Evolutionary conservation across 2,113 vertebrate genomes (phyloP), one percentile per base, ranked within the genome.

Genomic region (Plestiodon gilberti): DNA sequence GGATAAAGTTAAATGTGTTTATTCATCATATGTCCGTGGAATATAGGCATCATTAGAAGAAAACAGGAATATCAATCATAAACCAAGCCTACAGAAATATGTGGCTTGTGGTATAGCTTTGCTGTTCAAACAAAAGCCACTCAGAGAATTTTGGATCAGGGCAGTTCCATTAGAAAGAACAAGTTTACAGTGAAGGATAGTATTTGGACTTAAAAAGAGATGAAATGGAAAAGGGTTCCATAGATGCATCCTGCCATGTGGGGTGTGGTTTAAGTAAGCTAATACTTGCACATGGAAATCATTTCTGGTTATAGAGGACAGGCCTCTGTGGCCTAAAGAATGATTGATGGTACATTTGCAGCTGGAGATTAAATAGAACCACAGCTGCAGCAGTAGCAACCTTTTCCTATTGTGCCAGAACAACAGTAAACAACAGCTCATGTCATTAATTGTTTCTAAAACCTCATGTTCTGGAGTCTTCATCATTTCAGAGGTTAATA

Each of bases 81-180:
- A 87, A 85, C 88, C 84, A 69, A 87, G 82, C 81, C 57, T 62
- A 88, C 52, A 91, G 82, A 90, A 91, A 92, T 91, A 87, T 78
- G 90, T 87, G 87, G 88, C 83, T 91, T 94, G 92, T 84, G 90
- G 90, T 94, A 87, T 85, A 90, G 70, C 69, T 89, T 71, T 90
- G 69, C 65, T 61, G 67, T 88, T 86, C 59, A 74, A 28, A 86
- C 57, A 62, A 75, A 64, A 62, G 48, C 90, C 81, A 2, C 87
- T 61, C 64, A 90, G 83, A 84, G 78, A 40, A 17, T 77, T 0
- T 10, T n/a, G 25, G 2, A 59, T 59, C 65, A 59, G 13, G 30
- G n/a, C 18, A n/a, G 65, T 14, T 8, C 89, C 86, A 90, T 92
- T 0, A 0, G 61, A 94, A 79, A 90, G 81, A 89, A 76, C 83